Evolutionary conservation across 2,888 invertebrate species (phyloP).

Genomic region (Cryptus viduatorius): DNA sequence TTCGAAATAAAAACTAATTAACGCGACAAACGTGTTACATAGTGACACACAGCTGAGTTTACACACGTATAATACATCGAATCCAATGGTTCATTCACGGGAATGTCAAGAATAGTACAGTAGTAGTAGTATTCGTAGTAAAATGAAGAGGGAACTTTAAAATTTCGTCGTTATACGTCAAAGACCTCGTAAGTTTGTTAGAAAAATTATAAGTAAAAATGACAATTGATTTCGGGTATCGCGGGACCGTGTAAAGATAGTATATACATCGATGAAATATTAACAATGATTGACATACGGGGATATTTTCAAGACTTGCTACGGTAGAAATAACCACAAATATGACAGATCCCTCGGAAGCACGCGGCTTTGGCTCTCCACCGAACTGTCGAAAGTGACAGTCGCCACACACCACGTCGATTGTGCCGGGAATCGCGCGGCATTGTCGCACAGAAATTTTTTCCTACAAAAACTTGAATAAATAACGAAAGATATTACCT

Average conservation of each 20-base stretch:
- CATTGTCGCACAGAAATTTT: background rate
- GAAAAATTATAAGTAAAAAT: slow-evolving; percentile 15
- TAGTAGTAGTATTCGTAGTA: background rate
- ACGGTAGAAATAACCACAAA: slow-evolving; percentile 57
- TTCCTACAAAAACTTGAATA: background rate
- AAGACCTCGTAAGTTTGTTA: background rate
- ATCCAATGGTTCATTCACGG: slow-evolving; percentile 44
- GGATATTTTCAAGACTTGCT: background rate
- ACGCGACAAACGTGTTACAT: slow-evolving; percentile 1
- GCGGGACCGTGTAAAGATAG: background rate
- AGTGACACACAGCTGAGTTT: slow-evolving; percentile 61
- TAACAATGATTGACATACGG: background rate
- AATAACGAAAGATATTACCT: background rate
- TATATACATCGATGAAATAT: background rate
- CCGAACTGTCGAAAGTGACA: slow-evolving; percentile 57
- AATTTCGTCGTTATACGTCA: slow-evolving; percentile 14
- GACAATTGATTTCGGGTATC: background rate
- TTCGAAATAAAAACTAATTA: slow-evolving; percentile 18
- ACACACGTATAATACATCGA: slow-evolving; percentile 7
- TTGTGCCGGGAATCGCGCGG: slow-evolving; percentile 16
- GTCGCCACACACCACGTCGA: slow-evolving; percentile 40
- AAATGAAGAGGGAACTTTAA: slow-evolving; percentile 30
- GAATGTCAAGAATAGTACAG: slow-evolving; percentile 57
- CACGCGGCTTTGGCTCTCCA: slow-evolving; percentile 16
- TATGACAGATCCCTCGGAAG: slow-evolving; percentile 50